A percentile compares a stretch with the other conserved stretches of the same genome.
These are phyloP conservation scores for Akabosia matsudoensis DNA, from an alignment of 1,140 invertebrate genomes.

Conservation along the genomic window DNA sequence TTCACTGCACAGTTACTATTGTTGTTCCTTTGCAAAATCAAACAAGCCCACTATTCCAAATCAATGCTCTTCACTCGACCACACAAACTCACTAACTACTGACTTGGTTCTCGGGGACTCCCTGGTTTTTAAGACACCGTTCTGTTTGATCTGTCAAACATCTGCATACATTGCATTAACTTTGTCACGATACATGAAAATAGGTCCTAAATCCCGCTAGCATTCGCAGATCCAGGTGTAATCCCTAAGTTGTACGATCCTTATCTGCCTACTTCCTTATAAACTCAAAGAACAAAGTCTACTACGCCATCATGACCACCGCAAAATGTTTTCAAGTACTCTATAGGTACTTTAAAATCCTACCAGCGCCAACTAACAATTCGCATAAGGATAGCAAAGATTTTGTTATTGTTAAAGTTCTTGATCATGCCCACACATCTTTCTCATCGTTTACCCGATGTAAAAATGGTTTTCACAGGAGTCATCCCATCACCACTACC, in stretches of 20 bases:
- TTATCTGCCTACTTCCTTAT: slow-evolving; percentile 3
- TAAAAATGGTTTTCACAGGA: too few species aligned
- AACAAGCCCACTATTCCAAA: background rate
- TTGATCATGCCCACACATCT: too few species aligned
- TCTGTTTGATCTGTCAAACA: background rate
- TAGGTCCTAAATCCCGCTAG: background rate
- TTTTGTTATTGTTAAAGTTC: too few species aligned
- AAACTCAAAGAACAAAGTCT: too few species aligned
- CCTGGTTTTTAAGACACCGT: background rate
- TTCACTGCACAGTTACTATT: too few species aligned
- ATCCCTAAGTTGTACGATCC: background rate
- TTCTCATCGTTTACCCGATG: too few species aligned
- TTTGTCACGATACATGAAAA: slow-evolving; percentile 5
- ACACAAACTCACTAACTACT: background rate
- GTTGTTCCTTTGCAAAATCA: too few species aligned
- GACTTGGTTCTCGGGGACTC: background rate
- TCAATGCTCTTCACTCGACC: too few species aligned
- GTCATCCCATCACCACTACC: too few species aligned
- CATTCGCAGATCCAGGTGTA: slow-evolving; percentile 7
- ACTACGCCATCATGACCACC: background rate
- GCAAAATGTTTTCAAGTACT: background rate
- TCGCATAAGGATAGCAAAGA: too few species aligned
- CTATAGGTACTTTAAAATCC: background rate
- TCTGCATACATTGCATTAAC: background rate
- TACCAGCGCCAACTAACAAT: too few species aligned